Percentiles rank a stretch among this genome's conserved stretches.
Conservation (phyloP, 2,113 vertebrate species). For the Sebastes schlegelii region DNA sequence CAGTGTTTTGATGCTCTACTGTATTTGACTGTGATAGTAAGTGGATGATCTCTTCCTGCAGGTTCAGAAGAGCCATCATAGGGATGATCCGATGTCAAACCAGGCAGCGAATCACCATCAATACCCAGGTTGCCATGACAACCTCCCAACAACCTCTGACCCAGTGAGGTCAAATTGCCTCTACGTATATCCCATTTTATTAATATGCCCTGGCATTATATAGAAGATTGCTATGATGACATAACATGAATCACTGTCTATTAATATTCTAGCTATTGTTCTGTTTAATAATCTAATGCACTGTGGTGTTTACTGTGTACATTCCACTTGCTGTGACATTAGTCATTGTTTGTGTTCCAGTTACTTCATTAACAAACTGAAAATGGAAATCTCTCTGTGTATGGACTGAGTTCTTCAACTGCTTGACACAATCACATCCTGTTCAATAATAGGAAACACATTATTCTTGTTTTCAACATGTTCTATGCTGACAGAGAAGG, state of each 20-base stretch:
- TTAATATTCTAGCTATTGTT: not conserved
- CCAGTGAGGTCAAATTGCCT: conserved; percentile 46
- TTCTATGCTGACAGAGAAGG: not conserved
- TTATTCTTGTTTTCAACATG: not conserved
- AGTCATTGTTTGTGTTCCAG: conserved; percentile 2
- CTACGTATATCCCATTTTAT: not conserved
- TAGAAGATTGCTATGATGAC: not conserved
- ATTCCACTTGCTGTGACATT: conserved; percentile 26
- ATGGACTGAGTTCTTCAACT: not conserved
- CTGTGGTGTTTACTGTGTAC: conserved; percentile 55
- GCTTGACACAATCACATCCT: not conserved
- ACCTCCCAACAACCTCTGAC: conserved; percentile 80
- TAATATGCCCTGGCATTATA: not conserved
- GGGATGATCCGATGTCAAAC: conserved; percentile 93
- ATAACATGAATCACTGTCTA: not conserved
- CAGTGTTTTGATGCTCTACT: not conserved
- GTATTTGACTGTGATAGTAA: not conserved
- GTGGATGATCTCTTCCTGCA: conserved; percentile 49
- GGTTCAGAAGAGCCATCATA: conserved; percentile 93
- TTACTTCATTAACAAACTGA: conserved; percentile 9
- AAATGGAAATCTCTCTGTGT: not conserved
- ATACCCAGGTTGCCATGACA: conserved; percentile 88
- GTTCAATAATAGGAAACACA: not conserved
- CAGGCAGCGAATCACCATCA: conserved; percentile 87
- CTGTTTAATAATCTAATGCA: not conserved